A percentile compares a stretch with the other conserved stretches of the same genome.
phyloP scores from a whole-genome alignment of 2,113 vertebrate genomes.

The Ondatra zibethicus region DNA sequence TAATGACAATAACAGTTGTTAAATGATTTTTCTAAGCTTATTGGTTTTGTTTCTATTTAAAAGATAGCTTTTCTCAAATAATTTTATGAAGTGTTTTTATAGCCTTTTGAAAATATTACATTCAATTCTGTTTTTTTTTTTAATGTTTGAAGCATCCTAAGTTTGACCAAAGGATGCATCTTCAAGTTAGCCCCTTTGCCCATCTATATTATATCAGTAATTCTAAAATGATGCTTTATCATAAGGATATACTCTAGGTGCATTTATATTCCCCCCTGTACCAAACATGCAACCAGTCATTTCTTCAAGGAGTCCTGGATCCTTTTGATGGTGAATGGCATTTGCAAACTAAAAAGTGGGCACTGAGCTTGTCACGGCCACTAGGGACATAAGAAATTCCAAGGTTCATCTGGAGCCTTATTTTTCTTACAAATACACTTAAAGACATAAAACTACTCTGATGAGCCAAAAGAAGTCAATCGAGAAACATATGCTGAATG shows the following conservation, averaged over 20 bases:
- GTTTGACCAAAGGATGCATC: not conserved
- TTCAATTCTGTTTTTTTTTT: not conserved
- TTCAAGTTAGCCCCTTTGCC: not conserved
- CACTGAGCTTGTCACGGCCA: not conserved
- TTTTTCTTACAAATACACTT: conserved; percentile 32
- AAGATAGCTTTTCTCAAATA: conserved; percentile 35
- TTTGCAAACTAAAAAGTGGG: conserved; percentile 36
- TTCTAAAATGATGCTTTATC: not conserved
- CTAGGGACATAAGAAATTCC: not conserved
- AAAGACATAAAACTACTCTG: not conserved
- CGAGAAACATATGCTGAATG: not conserved
- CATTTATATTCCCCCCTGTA: not conserved
- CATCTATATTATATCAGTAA: not conserved
- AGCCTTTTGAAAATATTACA: not conserved
- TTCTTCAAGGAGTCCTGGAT: conserved; percentile 18
- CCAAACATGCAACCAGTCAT: not conserved
- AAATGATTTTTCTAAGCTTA: conserved; percentile 16
- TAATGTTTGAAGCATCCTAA: conserved; percentile 18
- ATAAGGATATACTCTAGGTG: not conserved
- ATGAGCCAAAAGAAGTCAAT: conserved; percentile 36
- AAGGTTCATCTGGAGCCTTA: not conserved
- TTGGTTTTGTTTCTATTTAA: not conserved
- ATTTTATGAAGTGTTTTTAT: not conserved
- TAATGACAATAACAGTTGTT: conserved; percentile 34
- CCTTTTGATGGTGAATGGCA: not conserved